Evolutionary conservation across 1,140 invertebrate species (phyloP).

Genomic region (Pantala flavescens): DNA sequence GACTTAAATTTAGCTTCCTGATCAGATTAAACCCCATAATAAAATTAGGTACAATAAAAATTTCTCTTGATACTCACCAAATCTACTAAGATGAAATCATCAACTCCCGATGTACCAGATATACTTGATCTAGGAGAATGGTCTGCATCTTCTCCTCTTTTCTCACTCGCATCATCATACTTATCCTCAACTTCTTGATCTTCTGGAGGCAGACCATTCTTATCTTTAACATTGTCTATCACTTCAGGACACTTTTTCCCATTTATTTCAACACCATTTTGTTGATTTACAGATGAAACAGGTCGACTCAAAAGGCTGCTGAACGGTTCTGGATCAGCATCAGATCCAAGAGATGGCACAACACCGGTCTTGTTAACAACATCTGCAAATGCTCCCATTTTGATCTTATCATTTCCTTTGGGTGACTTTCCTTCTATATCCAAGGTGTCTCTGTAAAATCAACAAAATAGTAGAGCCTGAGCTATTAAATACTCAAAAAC

Average conservation of each 20-base stretch:
- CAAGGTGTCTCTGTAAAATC: conserved; percentile 21
- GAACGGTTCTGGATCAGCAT: conserved; percentile 51
- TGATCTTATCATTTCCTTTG: conserved; percentile 51
- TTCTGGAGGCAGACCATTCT: conserved; percentile 7
- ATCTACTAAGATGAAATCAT: conserved; percentile 67
- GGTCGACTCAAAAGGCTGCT: conserved; percentile 43
- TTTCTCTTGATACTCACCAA: conserved; percentile 46
- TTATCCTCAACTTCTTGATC: neutral
- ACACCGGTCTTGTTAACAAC: conserved; percentile 32
- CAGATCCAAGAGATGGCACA: conserved; percentile 38
- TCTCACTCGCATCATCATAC: neutral
- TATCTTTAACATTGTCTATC: neutral
- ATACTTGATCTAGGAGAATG: conserved; percentile 39
- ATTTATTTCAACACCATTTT: neutral
- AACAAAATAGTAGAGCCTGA: conserved; percentile 16
- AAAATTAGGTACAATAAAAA: too few relatives aligned
- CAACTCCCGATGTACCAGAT: conserved; percentile 45
- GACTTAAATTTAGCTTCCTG: too few relatives aligned
- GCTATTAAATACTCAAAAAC: conserved; percentile 14
- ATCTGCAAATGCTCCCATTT: conserved; percentile 59
- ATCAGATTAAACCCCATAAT: too few relatives aligned
- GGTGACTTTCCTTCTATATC: conserved; percentile 38
- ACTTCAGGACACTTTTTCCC: neutral
- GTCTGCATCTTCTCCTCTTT: conserved; percentile 25
- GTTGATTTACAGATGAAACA: conserved; percentile 9